phyloP scores from a whole-genome alignment of 2,888 invertebrate species.

The Papilio elwesi region DNA sequence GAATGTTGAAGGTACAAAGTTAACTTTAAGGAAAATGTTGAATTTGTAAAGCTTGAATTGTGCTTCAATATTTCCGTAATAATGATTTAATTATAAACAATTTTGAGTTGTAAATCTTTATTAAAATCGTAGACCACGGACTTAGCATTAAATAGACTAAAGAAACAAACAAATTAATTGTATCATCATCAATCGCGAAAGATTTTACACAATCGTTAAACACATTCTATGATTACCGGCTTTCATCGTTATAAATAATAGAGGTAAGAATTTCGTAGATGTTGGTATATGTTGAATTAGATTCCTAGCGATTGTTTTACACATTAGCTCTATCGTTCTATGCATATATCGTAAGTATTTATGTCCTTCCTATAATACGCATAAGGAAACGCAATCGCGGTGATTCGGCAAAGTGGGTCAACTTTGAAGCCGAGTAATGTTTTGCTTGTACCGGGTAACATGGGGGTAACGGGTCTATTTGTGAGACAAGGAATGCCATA shows the following conservation, averaged over 20 bases:
- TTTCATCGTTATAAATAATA: background rate
- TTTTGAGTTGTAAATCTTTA: background rate
- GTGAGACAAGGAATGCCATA: conserved; percentile 21
- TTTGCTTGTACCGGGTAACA: conserved; percentile 20
- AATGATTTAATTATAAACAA: background rate
- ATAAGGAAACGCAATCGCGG: background rate
- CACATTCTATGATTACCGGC: no score
- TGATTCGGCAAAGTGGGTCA: conserved; percentile 14
- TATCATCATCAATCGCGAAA: no score
- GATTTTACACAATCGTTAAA: no score
- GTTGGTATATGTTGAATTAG: background rate
- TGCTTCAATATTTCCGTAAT: background rate
- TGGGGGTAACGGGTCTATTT: conserved; percentile 25
- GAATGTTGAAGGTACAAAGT: conserved; percentile 14
- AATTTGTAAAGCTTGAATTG: background rate
- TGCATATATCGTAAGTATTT: no score
- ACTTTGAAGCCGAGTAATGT: conserved; percentile 20
- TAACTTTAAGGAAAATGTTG: background rate
- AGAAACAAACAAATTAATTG: background rate
- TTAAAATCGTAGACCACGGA: background rate
- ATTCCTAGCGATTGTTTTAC: background rate
- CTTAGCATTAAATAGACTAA: background rate
- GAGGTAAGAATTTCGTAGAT: background rate
- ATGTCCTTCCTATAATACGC: no score
- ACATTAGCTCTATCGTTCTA: conserved; percentile 2